Evolutionary conservation across 92 coral and sea anemone genomes (phyloP), one percentile per base, ranked within the genome.

Genomic region (Epizoanthus rinbou): DNA sequence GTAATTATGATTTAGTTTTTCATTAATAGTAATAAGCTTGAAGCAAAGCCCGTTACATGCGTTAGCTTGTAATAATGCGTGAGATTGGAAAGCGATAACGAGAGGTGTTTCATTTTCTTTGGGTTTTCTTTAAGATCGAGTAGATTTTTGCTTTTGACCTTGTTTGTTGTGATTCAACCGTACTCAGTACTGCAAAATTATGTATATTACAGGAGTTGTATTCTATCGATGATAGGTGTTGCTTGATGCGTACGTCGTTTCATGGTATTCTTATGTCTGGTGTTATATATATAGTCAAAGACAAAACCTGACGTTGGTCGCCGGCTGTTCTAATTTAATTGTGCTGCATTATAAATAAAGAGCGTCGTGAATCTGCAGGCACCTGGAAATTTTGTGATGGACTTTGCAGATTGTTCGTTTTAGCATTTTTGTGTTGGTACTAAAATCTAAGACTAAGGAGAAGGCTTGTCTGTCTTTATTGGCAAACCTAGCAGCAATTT

Each of bases 31-130:
- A 56, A 24, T 57, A 57, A 31, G 19, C 17, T 57, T 13, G 56
- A n/a, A 33, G 67, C 58, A 57, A 52, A 75, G 64, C 41, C 60
- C 39, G 81, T 57, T 57, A n/a, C 23, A 23, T 33, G 68, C 6
- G 43, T 15, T 25, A 75, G 45, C 73, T 9, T 28, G 22, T n/a
- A 3, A n/a, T 75, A n/a, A 74, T 41, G 24, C 53, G 45, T 21
- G 70, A 35, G 24, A 22, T n/a, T 60, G 45, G 22, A 21, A 59
- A 59, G 23, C 23, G 56, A 22, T 53, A 19, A 16, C 7, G 43
- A 75, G 33, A n/a, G 60, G 45, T 54, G 33, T 33, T 22, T 28
- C 17, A 73, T 73, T 17, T 31, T 53, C 37, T 25, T 19, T 50
- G 5, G 31, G 31, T 41, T 28, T 19, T 10, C 11, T 78, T 62